Conservation (phyloP, 2,888 invertebrate species). For the Chrysina gloriosa region DNA sequence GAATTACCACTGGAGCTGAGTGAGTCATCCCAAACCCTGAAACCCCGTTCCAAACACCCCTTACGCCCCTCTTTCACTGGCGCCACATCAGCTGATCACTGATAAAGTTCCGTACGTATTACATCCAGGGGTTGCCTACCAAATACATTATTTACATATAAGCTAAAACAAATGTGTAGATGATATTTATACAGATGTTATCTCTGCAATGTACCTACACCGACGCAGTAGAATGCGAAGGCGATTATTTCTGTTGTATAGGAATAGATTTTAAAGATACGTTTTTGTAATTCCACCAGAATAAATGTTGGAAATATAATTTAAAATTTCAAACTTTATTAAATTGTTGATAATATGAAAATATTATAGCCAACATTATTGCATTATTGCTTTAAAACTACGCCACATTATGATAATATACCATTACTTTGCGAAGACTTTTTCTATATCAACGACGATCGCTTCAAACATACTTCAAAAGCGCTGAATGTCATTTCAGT, state of each 20-base stretch:
- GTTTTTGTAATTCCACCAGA: neutral
- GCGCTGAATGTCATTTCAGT: no score
- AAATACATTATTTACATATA: conserved; percentile 45
- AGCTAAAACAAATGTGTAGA: conserved; percentile 43
- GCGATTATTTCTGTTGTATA: conserved; percentile 1
- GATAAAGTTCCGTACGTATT: conserved; percentile 50
- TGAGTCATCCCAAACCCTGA: conserved; percentile 60
- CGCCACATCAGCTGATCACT: conserved; percentile 57
- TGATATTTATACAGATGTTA: conserved; percentile 40
- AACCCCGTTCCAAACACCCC: conserved; percentile 44
- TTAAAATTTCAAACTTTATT: neutral
- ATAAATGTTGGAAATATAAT: no score
- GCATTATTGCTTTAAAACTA: no score
- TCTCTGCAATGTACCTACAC: conserved; percentile 24
- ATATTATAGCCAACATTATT: no score
- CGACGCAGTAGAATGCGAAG: conserved; percentile 18
- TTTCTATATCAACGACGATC: no score
- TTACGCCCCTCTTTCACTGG: conserved; percentile 48
- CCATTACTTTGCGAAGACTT: no score
- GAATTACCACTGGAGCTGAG: conserved; percentile 61
- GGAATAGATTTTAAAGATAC: neutral
- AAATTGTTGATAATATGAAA: no score
- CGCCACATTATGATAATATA: no score
- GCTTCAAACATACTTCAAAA: no score
- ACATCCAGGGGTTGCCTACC: conserved; percentile 40